A percentile compares a stretch with the other conserved stretches of the same genome.
Evolutionary conservation across 2,888 invertebrate species (phyloP).

Genomic region (Barypeithes pellucidus): DNA sequence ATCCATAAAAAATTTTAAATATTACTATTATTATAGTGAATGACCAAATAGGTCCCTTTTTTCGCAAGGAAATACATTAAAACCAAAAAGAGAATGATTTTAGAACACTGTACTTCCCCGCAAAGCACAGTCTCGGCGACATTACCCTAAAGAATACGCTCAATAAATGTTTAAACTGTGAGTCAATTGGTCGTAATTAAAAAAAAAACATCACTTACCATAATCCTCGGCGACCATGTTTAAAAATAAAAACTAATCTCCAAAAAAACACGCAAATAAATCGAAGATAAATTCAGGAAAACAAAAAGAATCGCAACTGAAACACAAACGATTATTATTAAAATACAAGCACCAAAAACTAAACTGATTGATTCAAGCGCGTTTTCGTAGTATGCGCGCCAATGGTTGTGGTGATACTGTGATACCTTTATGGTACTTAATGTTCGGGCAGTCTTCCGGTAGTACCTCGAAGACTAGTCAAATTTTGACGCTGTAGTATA

Average conservation of each 20-base stretch:
- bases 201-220: slow-evolving; percentile 11
- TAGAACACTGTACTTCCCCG: too few relatives aligned
- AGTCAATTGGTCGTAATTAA: too few relatives aligned
- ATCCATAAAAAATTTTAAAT: too few relatives aligned
- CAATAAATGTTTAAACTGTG: too few relatives aligned
- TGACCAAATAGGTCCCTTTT: too few relatives aligned
- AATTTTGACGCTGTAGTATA: slow-evolving; percentile 5
- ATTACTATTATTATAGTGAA: too few relatives aligned
- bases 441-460: background rate
- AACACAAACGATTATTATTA: background rate
- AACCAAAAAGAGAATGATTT: too few relatives aligned
- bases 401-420: background rate
- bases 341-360: too few relatives aligned
- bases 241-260: background rate
- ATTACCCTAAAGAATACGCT: too few relatives aligned
- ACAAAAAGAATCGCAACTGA: background rate
- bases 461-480: slow-evolving; percentile 7
- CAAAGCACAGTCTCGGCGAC: too few relatives aligned
- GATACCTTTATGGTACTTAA: background rate
- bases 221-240: slow-evolving; percentile 29
- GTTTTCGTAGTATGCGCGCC: background rate
- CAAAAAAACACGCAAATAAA: background rate
- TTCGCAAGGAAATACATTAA: too few relatives aligned
- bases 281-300: background rate
- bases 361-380: background rate